Conservation (phyloP, 1,140 invertebrate species). For the Eupeodes corollae region DNA sequence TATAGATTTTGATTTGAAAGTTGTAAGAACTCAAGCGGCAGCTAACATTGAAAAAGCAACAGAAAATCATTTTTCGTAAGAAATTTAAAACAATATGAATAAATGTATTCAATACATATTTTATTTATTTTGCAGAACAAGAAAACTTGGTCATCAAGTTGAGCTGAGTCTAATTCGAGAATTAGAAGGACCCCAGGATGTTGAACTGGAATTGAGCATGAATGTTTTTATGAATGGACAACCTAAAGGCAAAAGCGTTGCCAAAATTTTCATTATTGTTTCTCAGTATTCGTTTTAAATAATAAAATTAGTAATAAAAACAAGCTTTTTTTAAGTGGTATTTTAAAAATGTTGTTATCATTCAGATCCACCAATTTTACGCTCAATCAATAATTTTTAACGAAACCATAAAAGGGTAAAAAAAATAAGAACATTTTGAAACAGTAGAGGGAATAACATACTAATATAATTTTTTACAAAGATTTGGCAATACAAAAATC, state of each 20-base stretch:
- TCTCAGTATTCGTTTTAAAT: slow-evolving; percentile 68
- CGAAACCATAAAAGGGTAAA: no score
- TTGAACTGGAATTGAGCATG: slow-evolving; percentile 78
- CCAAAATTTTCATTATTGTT: slow-evolving; percentile 73
- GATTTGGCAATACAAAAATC: no score
- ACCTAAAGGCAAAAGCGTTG: slow-evolving; percentile 66
- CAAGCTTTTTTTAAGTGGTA: no score
- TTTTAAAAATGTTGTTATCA: no score
- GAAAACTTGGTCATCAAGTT: slow-evolving; percentile 51
- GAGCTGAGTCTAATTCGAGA: slow-evolving; percentile 57
- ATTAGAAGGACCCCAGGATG: slow-evolving; percentile 76
- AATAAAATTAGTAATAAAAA: no score
- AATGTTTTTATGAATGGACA: slow-evolving; percentile 58
- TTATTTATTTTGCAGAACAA: slow-evolving; percentile 33
- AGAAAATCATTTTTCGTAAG: slow-evolving; percentile 54
- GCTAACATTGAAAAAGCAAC: slow-evolving; percentile 48
- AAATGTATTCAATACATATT: neutral
- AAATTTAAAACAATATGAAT: slow-evolving; percentile 1
- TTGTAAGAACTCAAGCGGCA: slow-evolving; percentile 50
- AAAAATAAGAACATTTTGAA: no score
- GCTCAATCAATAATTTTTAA: no score
- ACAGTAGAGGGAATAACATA: no score
- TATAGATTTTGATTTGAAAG: slow-evolving; percentile 61
- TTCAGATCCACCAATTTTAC: no score
- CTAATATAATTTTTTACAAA: no score